Evolutionary conservation across 1,140 invertebrate genomes (phyloP), one percentile per base, ranked within the genome.

Genomic region (Muscidifurax raptorellus): DNA sequence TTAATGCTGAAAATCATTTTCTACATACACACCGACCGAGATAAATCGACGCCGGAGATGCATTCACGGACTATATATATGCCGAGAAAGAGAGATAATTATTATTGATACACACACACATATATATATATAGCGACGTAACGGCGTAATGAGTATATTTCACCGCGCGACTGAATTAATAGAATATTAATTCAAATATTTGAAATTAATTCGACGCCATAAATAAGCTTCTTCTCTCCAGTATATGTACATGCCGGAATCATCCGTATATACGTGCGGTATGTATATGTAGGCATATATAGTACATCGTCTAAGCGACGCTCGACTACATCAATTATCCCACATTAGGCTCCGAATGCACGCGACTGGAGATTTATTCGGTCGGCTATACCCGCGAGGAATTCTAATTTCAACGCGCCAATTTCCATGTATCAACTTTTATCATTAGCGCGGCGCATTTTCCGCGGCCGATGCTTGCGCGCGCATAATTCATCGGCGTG

Each of bases 381-480:
- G 0, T 12, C 27, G 27, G 25, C 12, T 28, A 27, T 28, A 64
- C 5, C 12, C 4, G 0, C 27, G 27, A 27, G 66, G 66, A 69
- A 69, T 69, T 69, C 66, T 30, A 69, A 69, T 69, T 69, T 69
- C 66, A 69, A 69, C 52, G 22, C 18, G 52, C 52, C 52, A 59
- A 59, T 59, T 59, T 59, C 52, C 22, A 59, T 59, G 52, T 59
- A 59, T 59, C 52, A 59, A 59, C 52, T 59, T 59, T 59, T 59
- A 59, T 59, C 52, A 59, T 52, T 52, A 52, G 18, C 47, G 25
- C 0, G 64, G 25, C 2, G 64, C 25, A 67, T 67, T 67, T 67
- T 67, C 10, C 64, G 25, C 25, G n/a, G n/a, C n/a, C n/a, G n/a
- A n/a, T n/a, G n/a, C n/a, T n/a, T n/a, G 36, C 5, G 7, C 36